Percentiles rank a stretch among this genome's conserved stretches.
Conservation (phyloP, 2,888 invertebrate genomes). For the Himalopsyche japonica region DNA sequence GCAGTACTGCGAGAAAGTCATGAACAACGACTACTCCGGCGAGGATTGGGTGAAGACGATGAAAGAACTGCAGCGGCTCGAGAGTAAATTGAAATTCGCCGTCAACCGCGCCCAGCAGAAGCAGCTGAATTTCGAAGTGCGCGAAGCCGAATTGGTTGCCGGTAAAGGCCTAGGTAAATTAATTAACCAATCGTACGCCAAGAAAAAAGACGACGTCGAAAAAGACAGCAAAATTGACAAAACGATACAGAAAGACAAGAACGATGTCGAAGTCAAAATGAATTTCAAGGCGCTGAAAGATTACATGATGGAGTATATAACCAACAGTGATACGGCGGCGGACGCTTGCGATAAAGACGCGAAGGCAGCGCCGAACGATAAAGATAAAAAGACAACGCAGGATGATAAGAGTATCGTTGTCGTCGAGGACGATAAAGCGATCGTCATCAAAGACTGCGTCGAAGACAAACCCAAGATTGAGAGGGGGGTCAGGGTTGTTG, state of each 20-base stretch:
- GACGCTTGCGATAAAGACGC: background rate
- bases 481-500: conserved; percentile 16
- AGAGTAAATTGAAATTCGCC: conserved; percentile 49
- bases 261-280: background rate
- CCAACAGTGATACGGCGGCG: background rate
- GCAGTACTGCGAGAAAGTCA: conserved; percentile 51
- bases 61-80: conserved; percentile 51
- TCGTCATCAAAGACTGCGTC: background rate
- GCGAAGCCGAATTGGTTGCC: conserved; percentile 53
- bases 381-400: background rate
- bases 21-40: conserved; percentile 49
- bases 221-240: conserved; percentile 45
- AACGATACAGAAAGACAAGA: conserved; percentile 54
- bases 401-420: background rate
- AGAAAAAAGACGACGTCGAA: background rate
- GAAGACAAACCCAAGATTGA: background rate
- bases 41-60: conserved; percentile 56
- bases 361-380: background rate
- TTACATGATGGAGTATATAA: background rate
- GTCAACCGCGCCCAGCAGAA: conserved; percentile 43
- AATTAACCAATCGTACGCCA: conserved; percentile 44
- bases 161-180: conserved; percentile 55
- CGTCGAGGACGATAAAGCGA: background rate
- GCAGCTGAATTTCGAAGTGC: conserved; percentile 29
- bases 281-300: background rate